Base-by-base conservation (phyloP, 2,888 invertebrate genomes). In the Acrobasis suavella region DNA sequence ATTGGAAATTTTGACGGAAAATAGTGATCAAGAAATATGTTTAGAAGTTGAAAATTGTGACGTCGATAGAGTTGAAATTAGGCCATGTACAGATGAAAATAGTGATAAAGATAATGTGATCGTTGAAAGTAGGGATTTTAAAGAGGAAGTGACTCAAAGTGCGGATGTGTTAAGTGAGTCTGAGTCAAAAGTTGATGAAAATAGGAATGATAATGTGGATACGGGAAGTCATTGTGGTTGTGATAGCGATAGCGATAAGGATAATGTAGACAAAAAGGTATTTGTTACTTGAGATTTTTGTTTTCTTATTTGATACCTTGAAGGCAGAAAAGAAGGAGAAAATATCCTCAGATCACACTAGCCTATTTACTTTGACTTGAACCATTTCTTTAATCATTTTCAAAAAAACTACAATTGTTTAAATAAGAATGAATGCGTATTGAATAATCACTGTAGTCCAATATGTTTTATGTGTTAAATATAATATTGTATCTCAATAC, bases 101-200 rank as follows among this genome's bases (percentile, higher is more conserved):
- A 60, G 55, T 51, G 65, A 55, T 37, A 55, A 52, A 60, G 49
- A 51, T 37, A 62, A 54, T 50, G 46, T 38, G 10, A 42, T 10
- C 22, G 50, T 58, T 63, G 38, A 50, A 50, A 60, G 65, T 56
- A 63, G 62, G 37, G 37, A 68, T 63, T 62, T 15, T 52, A 66
- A 67, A 62, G 60, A 71, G 64, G 67, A 65, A 54, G 66, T 63
- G 49, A 55, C 58, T 58, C 49, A 62, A 65, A 52, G 64, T 63
- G 61, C 63, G 63, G 62, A 38, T 62, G 46, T 63, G 64, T 64
- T 65, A 67, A 69, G 71, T 72, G 74, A 73, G 51, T 69, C 71
- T 72, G 74, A 73, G 51, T 73, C 72, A 67, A 73, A 64, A 67
- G 70, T 67, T 71, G 72, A 70, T 62, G 69, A 32, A 59, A 37